Percentiles rank a stretch among this genome's conserved stretches.
Evolutionary conservation across 2,113 vertebrate genomes (phyloP).

Genomic region (Mormyrus iriodes): DNA sequence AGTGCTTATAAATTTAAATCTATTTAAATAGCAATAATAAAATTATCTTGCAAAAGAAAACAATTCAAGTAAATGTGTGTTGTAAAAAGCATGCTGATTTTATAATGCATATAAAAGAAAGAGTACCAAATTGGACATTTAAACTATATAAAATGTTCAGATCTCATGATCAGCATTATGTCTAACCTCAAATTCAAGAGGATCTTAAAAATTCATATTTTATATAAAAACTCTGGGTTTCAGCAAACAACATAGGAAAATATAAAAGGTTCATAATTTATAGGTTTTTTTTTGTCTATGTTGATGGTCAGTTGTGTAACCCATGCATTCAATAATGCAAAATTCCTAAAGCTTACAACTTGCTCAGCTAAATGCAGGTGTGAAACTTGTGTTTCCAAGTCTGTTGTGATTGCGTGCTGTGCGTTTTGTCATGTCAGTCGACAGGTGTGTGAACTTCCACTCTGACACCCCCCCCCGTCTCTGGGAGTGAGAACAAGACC

Average conservation of each 20-base stretch:
- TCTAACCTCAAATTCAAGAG: slow-evolving; percentile 22
- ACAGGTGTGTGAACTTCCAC: not conserved
- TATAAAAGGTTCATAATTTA: slow-evolving; percentile 1
- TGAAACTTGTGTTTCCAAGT: not conserved
- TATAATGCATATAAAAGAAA: slow-evolving; percentile 22
- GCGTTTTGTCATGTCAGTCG: not conserved
- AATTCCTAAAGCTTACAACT: not conserved
- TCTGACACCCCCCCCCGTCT: not conserved
- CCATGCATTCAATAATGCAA: not conserved
- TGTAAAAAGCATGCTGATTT: slow-evolving; percentile 41
- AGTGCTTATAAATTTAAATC: slow-evolving; percentile 40
- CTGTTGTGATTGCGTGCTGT: not conserved
- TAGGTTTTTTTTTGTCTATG: not conserved
- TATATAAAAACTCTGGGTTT: slow-evolving; percentile 10
- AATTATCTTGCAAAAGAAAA: slow-evolving; percentile 36
- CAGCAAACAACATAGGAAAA: slow-evolving; percentile 36
- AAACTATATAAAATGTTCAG: slow-evolving; percentile 16
- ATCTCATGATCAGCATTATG: slow-evolving; percentile 21
- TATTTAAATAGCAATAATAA: slow-evolving; percentile 27
- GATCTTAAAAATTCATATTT: slow-evolving; percentile 28
- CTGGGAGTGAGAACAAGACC: not conserved
- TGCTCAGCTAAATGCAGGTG: not conserved
- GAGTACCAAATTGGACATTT: slow-evolving; percentile 44
- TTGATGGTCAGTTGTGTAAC: not conserved
- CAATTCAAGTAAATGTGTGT: slow-evolving; percentile 41